Percentiles rank a stretch among this genome's conserved stretches.
Evolutionary conservation across 2,888 invertebrate genomes (phyloP).

Genomic region (Philonicus albiceps): DNA sequence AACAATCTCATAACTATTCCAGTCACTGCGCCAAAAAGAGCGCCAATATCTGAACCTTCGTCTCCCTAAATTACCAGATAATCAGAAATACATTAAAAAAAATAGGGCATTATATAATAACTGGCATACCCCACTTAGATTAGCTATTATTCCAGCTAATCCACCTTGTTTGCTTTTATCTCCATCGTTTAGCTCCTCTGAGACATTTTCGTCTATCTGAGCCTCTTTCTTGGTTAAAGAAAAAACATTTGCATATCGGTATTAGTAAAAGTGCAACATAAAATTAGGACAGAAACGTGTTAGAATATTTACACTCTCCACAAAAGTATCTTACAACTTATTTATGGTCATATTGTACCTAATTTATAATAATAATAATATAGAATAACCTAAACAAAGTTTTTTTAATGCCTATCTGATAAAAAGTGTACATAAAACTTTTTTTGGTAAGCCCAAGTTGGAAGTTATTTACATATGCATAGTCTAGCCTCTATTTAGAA

Average conservation of each 20-base stretch:
- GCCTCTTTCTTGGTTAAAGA: constrained; percentile 45
- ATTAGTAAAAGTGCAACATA: neutral
- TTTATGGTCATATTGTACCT: too few species aligned
- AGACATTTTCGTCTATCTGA: constrained; percentile 47
- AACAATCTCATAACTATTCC: constrained; percentile 60
- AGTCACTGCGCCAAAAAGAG: constrained; percentile 61
- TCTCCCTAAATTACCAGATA: constrained; percentile 58
- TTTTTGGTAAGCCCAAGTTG: too few species aligned
- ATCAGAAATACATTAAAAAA: neutral
- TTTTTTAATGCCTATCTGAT: too few species aligned
- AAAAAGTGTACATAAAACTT: too few species aligned
- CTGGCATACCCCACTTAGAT: constrained; percentile 61
- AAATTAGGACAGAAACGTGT: neutral
- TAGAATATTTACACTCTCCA: too few species aligned
- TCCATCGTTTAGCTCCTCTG: constrained; percentile 1
- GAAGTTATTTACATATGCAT: too few species aligned
- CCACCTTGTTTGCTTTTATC: constrained; percentile 53
- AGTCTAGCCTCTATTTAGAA: too few species aligned
- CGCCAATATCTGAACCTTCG: constrained; percentile 62
- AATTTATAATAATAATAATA: too few species aligned
- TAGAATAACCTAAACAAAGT: too few species aligned
- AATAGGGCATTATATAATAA: neutral
- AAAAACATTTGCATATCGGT: neutral
- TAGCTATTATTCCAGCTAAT: constrained; percentile 59
- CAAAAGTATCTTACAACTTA: neutral